A percentile compares a stretch with the other conserved stretches of the same genome.
Conservation (phyloP, 1,140 invertebrate genomes). For the Bombus waltoni region DNA sequence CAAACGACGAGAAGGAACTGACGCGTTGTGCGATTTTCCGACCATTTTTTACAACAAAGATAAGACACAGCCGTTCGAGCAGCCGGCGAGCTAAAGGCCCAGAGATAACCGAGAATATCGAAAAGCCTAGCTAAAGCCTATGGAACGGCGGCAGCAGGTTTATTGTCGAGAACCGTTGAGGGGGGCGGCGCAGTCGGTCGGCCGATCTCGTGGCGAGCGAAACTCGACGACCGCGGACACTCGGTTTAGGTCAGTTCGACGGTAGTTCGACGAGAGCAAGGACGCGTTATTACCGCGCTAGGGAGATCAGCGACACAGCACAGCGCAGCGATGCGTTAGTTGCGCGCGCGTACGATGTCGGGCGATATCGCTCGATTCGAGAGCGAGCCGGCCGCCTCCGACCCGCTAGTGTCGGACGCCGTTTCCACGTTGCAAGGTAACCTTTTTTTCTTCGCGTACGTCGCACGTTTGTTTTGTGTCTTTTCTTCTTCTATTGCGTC, state of each 20-base stretch:
- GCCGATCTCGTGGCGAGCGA: conserved; percentile 4
- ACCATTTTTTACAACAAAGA: not conserved
- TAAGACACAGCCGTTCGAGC: not conserved
- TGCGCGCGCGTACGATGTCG: conserved; percentile 46
- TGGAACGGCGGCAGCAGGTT: not conserved
- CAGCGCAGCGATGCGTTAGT: conserved; percentile 43
- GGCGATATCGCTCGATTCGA: conserved; percentile 54
- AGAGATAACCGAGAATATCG: not conserved
- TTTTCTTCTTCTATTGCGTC: no score
- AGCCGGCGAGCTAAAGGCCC: not conserved
- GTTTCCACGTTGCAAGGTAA: conserved; percentile 40
- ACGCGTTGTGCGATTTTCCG: no score
- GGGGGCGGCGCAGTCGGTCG: conserved; percentile 6
- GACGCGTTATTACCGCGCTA: conserved; percentile 3
- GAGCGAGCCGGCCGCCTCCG: conserved; percentile 38
- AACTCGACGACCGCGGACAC: not conserved
- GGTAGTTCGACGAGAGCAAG: conserved; percentile 15
- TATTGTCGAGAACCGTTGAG: not conserved
- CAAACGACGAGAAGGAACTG: no score
- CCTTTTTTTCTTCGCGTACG: not conserved
- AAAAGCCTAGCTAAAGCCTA: not conserved
- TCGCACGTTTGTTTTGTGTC: no score
- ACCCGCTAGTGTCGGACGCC: conserved; percentile 37
- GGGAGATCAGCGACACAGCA: not conserved
- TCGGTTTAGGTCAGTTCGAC: not conserved